Conservation (phyloP, 2,113 vertebrate genomes). For the Psephotus haematonotus region DNA sequence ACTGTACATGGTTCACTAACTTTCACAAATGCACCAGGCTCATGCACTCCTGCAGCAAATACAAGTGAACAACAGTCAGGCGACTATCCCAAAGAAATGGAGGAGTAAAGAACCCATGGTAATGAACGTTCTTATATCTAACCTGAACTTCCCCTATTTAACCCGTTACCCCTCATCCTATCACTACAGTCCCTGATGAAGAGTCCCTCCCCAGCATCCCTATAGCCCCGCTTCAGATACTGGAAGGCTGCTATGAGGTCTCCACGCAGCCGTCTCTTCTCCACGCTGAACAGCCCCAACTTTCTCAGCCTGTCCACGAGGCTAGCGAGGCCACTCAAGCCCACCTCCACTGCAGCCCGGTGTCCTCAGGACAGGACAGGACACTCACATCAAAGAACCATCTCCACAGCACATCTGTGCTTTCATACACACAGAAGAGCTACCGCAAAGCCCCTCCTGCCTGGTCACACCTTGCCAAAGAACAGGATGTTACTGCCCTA, state of each 20-base stretch:
- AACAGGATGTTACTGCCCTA: background rate
- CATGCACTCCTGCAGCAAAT: background rate
- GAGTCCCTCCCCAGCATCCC: no score
- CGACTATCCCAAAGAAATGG: fast-evolving
- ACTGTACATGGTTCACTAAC: background rate
- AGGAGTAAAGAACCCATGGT: background rate
- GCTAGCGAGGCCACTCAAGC: background rate
- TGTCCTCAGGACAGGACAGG: background rate
- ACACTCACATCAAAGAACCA: fast-evolving
- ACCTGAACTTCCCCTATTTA: background rate
- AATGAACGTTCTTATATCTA: background rate
- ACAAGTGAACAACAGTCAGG: background rate
- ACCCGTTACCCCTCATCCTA: no score
- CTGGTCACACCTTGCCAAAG: background rate
- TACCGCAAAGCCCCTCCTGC: background rate
- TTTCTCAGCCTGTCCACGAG: background rate
- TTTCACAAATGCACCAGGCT: background rate
- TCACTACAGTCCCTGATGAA: no score
- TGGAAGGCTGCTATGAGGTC: background rate
- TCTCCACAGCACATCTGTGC: background rate
- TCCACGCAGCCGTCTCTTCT: background rate
- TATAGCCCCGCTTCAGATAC: background rate
- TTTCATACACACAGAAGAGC: background rate
- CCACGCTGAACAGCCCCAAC: background rate
- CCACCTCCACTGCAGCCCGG: background rate